Percentiles rank a stretch among this genome's conserved stretches.
These are phyloP conservation scores for Pristionchus fissidentatus DNA, from an alignment of 2,888 invertebrate genomes.

Conservation along the genomic window DNA sequence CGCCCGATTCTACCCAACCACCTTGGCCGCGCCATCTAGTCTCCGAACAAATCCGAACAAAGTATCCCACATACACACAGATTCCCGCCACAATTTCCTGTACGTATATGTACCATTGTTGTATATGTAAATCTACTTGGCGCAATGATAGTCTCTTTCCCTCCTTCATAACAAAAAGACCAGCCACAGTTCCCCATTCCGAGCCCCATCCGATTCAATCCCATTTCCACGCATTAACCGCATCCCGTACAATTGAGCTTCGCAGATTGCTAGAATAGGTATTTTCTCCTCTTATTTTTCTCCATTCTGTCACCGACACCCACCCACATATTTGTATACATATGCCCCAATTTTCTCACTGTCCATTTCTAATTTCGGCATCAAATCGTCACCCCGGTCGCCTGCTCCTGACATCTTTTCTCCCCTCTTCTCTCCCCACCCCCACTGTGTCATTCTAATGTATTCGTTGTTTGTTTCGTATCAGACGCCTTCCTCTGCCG, in stretches of 20 bases:
- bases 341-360: conserved; percentile 14
- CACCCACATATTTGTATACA: conserved; percentile 43
- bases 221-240: background rate
- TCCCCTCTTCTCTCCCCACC: background rate
- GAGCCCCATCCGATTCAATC: background rate
- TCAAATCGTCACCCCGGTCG: conserved; percentile 3
- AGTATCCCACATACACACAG: background rate
- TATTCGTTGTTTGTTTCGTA: conserved; percentile 27
- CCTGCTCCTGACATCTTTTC: background rate
- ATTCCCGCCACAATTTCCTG: background rate
- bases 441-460: conserved; percentile 28
- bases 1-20: background rate
- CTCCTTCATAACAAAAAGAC: background rate
- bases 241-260: conserved; percentile 12
- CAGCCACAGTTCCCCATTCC: background rate
- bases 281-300: conserved; percentile 11
- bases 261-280: background rate
- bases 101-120: conserved; percentile 25
- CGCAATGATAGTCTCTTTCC: background rate
- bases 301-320: background rate
- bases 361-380: conserved; percentile 16
- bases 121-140: background rate
- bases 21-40: conserved; percentile 31
- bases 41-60: conserved; percentile 15
- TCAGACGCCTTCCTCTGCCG: conserved; percentile 1